phyloP scores from a whole-genome alignment of 35 echinoderm and acorn worm species.

The Ophioderma brevispina region DNA sequence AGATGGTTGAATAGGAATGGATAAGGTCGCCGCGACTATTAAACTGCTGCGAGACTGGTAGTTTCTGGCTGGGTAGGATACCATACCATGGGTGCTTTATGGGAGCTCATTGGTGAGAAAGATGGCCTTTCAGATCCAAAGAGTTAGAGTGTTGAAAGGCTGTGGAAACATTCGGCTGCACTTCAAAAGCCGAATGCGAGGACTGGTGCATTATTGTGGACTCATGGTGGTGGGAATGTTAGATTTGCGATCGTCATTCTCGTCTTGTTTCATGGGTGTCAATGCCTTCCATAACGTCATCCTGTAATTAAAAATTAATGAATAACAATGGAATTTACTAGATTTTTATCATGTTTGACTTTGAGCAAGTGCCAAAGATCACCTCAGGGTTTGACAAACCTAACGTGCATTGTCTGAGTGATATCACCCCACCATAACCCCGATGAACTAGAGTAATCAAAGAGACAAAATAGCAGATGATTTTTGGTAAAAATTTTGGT shows the following conservation, averaged over 20 bases:
- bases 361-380: too few species aligned
- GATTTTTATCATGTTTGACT: too few species aligned
- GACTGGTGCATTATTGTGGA: slow-evolving; percentile 45
- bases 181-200: slow-evolving; percentile 59
- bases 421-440: too few species aligned
- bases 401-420: too few species aligned
- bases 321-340: too few species aligned
- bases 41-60: not conserved
- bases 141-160: slow-evolving; percentile 69
- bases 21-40: not conserved
- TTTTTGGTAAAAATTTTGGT: too few species aligned
- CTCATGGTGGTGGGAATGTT: slow-evolving; percentile 10
- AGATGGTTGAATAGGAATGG: too few species aligned
- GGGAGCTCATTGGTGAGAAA: slow-evolving; percentile 78
- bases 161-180: slow-evolving; percentile 89
- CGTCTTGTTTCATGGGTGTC: slow-evolving; percentile 11
- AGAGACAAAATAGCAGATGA: too few species aligned
- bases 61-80: not conserved
- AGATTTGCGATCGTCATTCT: slow-evolving; percentile 4
- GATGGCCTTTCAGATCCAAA: slow-evolving; percentile 26
- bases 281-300: slow-evolving; percentile 34
- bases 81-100: slow-evolving; percentile 44
- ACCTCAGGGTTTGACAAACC: too few species aligned
- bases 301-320: not conserved
- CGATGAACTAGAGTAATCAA: too few species aligned